Evolutionary conservation across 2,113 vertebrate species (phyloP).

Genomic region (Setophaga kirtlandii): DNA sequence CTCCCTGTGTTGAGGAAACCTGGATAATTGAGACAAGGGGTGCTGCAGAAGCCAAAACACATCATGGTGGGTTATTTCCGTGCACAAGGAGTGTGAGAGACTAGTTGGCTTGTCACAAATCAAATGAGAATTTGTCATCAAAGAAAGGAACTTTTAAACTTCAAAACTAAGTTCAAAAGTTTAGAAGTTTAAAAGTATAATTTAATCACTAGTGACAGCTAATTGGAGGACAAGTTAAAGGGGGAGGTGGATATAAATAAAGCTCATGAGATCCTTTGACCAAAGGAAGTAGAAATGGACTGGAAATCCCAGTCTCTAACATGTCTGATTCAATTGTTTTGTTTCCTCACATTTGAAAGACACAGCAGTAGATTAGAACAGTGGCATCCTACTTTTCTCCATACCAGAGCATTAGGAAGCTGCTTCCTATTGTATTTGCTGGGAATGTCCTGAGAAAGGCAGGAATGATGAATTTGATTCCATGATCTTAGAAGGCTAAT

Average conservation of each 20-base stretch:
- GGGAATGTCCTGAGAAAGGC: too few species aligned
- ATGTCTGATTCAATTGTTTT: not conserved
- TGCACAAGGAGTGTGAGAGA: not conserved
- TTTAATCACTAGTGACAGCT: not conserved
- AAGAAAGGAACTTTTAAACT: not conserved
- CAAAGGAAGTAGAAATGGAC: not conserved
- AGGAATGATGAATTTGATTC: too few species aligned
- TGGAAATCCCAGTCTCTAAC: not conserved
- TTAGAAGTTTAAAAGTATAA: too few species aligned
- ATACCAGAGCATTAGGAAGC: not conserved
- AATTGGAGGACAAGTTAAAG: not conserved
- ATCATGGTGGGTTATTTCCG: not conserved
- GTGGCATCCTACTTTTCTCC: not conserved
- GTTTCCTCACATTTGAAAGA: not conserved
- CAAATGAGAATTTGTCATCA: not conserved
- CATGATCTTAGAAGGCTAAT: too few species aligned
- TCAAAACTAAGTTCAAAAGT: too few species aligned
- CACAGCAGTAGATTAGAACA: not conserved
- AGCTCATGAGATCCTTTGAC: not conserved
- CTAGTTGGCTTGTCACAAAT: not conserved
- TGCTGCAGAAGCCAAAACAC: not conserved
- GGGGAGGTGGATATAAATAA: not conserved
- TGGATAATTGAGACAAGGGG: not conserved
- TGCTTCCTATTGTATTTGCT: not conserved
- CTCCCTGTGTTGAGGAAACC: not conserved